Conservation (phyloP, 2,113 vertebrate genomes). For the Ictalurus punctatus region DNA sequence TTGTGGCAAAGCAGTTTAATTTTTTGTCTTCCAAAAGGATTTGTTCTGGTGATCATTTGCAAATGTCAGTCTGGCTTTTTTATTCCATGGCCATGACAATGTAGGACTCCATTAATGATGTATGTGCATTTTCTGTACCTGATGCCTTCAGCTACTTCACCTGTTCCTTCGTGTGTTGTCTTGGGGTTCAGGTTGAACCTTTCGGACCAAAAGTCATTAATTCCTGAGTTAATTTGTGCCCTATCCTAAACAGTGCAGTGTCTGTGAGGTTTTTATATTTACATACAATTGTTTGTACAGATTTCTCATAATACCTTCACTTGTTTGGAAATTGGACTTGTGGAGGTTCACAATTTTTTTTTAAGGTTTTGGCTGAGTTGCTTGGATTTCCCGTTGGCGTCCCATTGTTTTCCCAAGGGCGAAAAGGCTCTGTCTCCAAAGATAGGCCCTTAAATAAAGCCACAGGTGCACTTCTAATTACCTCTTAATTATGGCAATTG, state of each 20-base stretch:
- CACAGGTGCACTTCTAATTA: not conserved
- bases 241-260: not conserved
- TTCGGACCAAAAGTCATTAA: not conserved
- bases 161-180: not conserved
- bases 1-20: too few species aligned
- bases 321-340: too few species aligned
- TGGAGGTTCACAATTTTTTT: too few species aligned
- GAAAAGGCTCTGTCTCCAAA: not conserved
- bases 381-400: not conserved
- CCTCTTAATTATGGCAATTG: not conserved
- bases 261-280: too few species aligned
- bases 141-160: not conserved
- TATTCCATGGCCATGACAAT: not conserved
- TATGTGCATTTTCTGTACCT: too few species aligned
- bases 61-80: not conserved
- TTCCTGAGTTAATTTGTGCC: not conserved
- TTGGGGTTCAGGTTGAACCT: not conserved
- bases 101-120: not conserved
- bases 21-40: too few species aligned
- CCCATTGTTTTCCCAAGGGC: not conserved
- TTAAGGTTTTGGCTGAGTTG: not conserved
- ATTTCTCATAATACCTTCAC: too few species aligned
- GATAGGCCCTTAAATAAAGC: not conserved
- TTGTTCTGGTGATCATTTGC: too few species aligned
- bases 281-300: too few species aligned